Evolutionary conservation across 2,888 invertebrate genomes (phyloP).

Genomic region (Pollenia griseotomentosa): DNA sequence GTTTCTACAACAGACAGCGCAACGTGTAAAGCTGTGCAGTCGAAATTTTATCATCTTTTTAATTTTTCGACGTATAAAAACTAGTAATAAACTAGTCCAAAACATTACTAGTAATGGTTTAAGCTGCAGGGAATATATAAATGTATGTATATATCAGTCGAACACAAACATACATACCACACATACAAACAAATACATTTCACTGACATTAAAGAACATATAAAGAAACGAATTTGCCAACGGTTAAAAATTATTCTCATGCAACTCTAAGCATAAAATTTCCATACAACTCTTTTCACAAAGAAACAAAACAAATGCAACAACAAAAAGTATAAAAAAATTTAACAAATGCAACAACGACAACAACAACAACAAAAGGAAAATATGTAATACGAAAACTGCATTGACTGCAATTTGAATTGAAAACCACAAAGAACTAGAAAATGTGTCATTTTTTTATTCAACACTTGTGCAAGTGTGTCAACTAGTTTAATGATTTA

Average conservation of each 20-base stretch:
- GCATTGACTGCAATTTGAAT: conserved; percentile 69
- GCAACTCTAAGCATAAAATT: conserved; percentile 63
- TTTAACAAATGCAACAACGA: conserved; percentile 38
- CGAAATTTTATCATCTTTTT: no score
- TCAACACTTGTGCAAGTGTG: conserved; percentile 67
- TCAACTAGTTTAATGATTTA: conserved; percentile 67
- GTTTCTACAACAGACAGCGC: no score
- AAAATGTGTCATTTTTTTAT: conserved; percentile 71
- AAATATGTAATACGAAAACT: conserved; percentile 25
- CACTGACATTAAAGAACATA: neutral
- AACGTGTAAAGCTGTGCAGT: no score
- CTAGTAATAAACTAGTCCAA: no score
- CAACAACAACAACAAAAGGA: neutral
- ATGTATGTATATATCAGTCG: neutral
- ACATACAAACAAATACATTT: neutral
- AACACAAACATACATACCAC: neutral
- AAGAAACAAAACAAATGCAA: conserved; percentile 52
- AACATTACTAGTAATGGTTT: no score
- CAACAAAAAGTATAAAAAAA: conserved; percentile 25
- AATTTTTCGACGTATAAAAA: no score
- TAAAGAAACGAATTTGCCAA: conserved; percentile 28
- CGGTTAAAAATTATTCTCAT: conserved; percentile 47
- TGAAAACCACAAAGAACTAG: conserved; percentile 67
- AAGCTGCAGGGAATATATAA: conserved; percentile 2
- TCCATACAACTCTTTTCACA: conserved; percentile 46